These are phyloP conservation scores for Intellagama lesueurii DNA, from an alignment of 2,797 vertebrate genomes.

Conservation along the genomic window DNA sequence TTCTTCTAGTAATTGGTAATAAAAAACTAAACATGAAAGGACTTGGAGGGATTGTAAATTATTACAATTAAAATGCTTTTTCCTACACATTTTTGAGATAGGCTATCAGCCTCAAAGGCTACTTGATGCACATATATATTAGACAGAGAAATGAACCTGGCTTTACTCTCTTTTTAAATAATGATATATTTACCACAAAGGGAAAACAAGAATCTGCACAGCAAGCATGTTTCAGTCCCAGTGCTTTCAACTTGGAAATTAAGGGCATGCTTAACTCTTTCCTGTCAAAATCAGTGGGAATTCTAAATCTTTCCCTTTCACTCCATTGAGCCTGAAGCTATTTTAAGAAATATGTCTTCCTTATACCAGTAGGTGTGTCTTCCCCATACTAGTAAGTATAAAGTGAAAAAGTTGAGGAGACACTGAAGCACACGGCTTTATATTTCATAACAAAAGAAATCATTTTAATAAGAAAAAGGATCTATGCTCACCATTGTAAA, in stretches of 20 bases:
- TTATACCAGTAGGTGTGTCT: too few relatives aligned
- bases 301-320: background rate
- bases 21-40: slow-evolving; percentile 2
- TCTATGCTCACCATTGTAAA: too few relatives aligned
- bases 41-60: slow-evolving; percentile 2
- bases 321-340: too few relatives aligned
- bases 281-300: background rate
- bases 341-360: too few relatives aligned
- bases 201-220: background rate
- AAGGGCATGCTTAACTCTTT: background rate
- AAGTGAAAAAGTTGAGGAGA: too few relatives aligned
- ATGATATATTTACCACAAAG: background rate
- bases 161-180: background rate
- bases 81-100: background rate
- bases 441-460: background rate
- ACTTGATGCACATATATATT: background rate
- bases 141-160: background rate
- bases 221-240: background rate
- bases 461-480: too few relatives aligned
- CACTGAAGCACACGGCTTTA: background rate
- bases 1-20: slow-evolving; percentile 6
- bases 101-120: background rate
- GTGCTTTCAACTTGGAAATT: background rate
- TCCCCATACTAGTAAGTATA: too few relatives aligned
- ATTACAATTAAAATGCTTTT: slow-evolving; percentile 15